Conservation (phyloP, 2,797 vertebrate genomes). For the Pogoniulus pusillus region DNA sequence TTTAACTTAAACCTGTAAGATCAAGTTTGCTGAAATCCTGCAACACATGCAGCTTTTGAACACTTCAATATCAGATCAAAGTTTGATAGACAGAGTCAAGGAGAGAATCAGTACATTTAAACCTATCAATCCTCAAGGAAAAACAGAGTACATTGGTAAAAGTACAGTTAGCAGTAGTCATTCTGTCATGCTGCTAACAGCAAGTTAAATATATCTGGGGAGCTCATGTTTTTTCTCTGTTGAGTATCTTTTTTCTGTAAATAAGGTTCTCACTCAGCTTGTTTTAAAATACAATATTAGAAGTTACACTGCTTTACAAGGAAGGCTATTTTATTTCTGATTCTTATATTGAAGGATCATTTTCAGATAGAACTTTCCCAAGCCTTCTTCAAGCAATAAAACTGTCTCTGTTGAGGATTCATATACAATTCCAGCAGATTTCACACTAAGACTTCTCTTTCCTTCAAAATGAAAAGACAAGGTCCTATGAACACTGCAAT, state of each 20-base stretch:
- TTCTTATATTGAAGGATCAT: not conserved
- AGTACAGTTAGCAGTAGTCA: not conserved
- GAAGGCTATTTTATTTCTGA: not conserved
- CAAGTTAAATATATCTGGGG: not conserved
- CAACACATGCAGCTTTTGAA: constrained; percentile 71
- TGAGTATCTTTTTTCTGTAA: not conserved
- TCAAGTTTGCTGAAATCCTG: constrained; percentile 72
- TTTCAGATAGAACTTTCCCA: not conserved
- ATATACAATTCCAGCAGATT: not conserved
- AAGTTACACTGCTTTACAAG: not conserved
- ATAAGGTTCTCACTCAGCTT: not conserved
- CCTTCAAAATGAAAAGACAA: not conserved
- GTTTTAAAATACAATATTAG: not conserved
- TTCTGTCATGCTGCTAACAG: not conserved
- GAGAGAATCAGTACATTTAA: constrained; percentile 12
- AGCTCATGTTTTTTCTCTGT: not conserved
- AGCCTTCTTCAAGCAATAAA: not conserved
- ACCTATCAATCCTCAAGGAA: constrained; percentile 9
- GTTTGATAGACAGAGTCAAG: constrained; percentile 43
- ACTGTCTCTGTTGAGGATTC: not conserved
- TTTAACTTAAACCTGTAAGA: constrained; percentile 78
- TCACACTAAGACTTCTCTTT: not conserved
- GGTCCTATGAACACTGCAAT: not conserved
- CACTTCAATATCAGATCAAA: constrained; percentile 61
- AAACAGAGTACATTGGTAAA: not conserved